Percentiles rank a stretch among this genome's conserved stretches.
phyloP scores from a whole-genome alignment of 2,888 invertebrate genomes.

The Hyalella azteca region DNA sequence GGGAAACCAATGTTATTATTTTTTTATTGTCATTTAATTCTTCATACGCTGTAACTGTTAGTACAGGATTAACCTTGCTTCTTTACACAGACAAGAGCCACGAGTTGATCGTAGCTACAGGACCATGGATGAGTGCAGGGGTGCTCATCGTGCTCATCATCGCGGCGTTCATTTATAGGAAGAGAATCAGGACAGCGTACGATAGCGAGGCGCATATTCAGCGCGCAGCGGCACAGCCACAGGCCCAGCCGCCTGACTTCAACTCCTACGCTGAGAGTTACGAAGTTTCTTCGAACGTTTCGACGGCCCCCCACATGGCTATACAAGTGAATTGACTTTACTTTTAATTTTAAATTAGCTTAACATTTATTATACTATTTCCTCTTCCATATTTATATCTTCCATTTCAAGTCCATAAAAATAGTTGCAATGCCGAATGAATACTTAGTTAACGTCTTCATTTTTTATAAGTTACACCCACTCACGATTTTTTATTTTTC shows the following conservation, averaged over 20 bases:
- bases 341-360: too few relatives aligned
- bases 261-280: slow-evolving; percentile 56
- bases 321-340: slow-evolving; percentile 46
- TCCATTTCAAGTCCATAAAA: too few relatives aligned
- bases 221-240: not conserved
- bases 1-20: too few relatives aligned
- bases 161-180: slow-evolving; percentile 43
- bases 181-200: slow-evolving; percentile 2
- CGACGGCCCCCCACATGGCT: slow-evolving; percentile 57
- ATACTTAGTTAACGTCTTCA: too few relatives aligned
- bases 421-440: too few relatives aligned
- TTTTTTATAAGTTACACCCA: too few relatives aligned
- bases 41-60: too few relatives aligned
- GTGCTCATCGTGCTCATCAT: slow-evolving; percentile 48
- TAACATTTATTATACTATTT: too few relatives aligned
- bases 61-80: too few relatives aligned
- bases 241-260: slow-evolving; percentile 40
- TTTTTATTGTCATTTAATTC: too few relatives aligned
- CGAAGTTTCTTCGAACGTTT: slow-evolving; percentile 53
- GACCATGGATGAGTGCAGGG: slow-evolving; percentile 50
- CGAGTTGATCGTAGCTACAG: slow-evolving; percentile 46
- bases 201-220: not conserved
- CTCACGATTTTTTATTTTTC: too few relatives aligned
- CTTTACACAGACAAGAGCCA: slow-evolving; percentile 30
- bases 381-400: too few relatives aligned